Evolutionary conservation across 2,113 vertebrate species (phyloP), one percentile per base, ranked within the genome.

Genomic region (Stercorarius parasiticus): DNA sequence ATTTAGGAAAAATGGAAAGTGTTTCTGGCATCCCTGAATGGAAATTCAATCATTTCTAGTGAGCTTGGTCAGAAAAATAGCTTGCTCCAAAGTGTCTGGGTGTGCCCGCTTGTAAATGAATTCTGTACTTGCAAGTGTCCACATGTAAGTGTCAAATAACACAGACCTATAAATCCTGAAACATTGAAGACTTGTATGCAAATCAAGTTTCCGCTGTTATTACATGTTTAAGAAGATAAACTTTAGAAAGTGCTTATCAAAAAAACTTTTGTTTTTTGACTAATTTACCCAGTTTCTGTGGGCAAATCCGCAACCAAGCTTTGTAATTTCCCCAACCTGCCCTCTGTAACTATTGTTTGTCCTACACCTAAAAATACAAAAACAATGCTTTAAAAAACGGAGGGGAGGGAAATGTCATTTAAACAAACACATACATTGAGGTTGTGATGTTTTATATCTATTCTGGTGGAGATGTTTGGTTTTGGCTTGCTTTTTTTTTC

Each of bases 1-100:
- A 64, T 73, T 93, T 88, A 88, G 87, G 64, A 95, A 89, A 89
- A 27, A 15, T 73, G 45, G 76, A 87, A 95, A 93, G 64, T 58
- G 27, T 72, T 96, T 91, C 58, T 97, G 95, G 94, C 77, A 88
- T 45, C 22, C 11, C 56, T 84, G 21, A 85, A 94, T 95, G 95
- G 95, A 95, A 96, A 97, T 40, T 78, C 58, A 74, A 89, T 83
- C 7, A 86, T 71, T 94, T 74, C 52, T 72, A 80, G n/a, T 66
- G 83, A 93, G 25, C 7, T 62, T 86, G 30, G 32, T 85, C 52
- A 78, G 70, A 93, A 95, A 90, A 90, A 95, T 20, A 59, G 53
- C 69, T 86, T 91, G 5, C n/a, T 93, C 53, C 55, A 80, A 94
- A 90, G 34, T 47, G 38, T 88, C 56, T 71, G 82, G 66, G 76